Evolutionary conservation across 2,888 invertebrate genomes (phyloP).

Genomic region (Iphiclides podalirius): DNA sequence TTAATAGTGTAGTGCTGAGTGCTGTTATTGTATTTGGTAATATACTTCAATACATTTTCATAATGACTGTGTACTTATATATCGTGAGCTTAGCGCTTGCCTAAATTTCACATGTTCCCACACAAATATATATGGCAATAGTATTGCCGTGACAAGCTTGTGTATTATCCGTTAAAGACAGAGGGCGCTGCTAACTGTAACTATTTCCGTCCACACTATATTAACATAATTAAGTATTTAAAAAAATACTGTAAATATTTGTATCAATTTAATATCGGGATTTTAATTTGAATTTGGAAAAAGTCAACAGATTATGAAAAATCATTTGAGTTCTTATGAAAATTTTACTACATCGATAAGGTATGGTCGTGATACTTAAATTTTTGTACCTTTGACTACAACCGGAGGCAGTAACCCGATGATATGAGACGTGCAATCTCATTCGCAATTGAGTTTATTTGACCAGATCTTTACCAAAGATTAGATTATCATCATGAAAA

Average conservation of each 20-base stretch:
- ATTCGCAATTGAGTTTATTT: too few species aligned
- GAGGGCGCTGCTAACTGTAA: constrained; percentile 5
- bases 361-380: too few species aligned
- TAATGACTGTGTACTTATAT: not conserved
- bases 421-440: too few species aligned
- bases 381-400: too few species aligned
- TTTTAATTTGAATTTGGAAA: too few species aligned
- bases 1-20: constrained; percentile 11
- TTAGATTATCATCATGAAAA: too few species aligned
- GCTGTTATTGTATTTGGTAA: not conserved
- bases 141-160: constrained; percentile 17
- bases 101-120: not conserved
- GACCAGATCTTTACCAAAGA: too few species aligned
- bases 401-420: too few species aligned
- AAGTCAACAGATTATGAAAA: not conserved
- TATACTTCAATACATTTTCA: not conserved
- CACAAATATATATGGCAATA: not conserved
- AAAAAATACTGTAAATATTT: too few species aligned
- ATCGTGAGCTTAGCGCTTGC: constrained; percentile 4
- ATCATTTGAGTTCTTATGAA: not conserved
- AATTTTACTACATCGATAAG: not conserved
- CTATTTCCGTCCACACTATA: constrained; percentile 7
- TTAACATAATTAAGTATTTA: not conserved
- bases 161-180: not conserved
- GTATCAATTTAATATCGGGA: too few species aligned